These are phyloP conservation scores for Huso huso DNA, from an alignment of 2,797 vertebrate genomes.

Conservation along the genomic window DNA sequence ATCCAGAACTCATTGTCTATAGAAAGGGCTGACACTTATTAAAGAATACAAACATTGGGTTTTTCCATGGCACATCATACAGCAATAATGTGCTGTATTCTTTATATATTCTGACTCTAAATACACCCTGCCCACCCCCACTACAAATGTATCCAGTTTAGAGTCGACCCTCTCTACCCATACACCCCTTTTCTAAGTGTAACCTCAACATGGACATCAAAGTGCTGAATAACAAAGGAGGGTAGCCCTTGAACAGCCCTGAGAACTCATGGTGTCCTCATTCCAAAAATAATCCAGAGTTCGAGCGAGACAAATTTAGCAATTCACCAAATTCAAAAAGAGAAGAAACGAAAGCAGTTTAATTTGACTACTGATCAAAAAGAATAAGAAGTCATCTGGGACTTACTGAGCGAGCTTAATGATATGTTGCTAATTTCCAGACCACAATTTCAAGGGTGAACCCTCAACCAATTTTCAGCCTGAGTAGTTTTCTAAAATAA, in stretches of 20 bases:
- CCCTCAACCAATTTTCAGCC: conserved; percentile 49
- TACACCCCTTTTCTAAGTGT: not conserved
- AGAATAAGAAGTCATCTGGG: conserved; percentile 24
- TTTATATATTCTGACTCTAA: no score
- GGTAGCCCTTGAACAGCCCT: conserved; percentile 32
- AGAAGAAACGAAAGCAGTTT: conserved; percentile 43
- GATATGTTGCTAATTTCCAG: conserved; percentile 34
- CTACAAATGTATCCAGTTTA: no score
- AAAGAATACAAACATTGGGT: no score
- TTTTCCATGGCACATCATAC: no score
- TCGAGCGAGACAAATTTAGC: conserved; percentile 54
- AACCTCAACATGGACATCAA: conserved; percentile 18
- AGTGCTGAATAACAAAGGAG: conserved; percentile 49
- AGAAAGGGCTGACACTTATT: no score
- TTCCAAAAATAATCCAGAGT: conserved; percentile 46
- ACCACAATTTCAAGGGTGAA: conserved; percentile 42
- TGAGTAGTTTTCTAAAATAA: conserved; percentile 56
- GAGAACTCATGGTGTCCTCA: conserved; percentile 44
- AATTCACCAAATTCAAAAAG: conserved; percentile 48
- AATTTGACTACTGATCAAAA: conserved; percentile 42
- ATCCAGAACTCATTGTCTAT: no score
- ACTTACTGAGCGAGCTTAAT: conserved; percentile 38
- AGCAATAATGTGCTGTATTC: no score
- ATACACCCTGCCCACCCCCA: no score
- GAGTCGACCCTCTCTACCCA: no score